phyloP scores from a whole-genome alignment of 2,888 invertebrate genomes.

The Drosophila austrosaltans region DNA sequence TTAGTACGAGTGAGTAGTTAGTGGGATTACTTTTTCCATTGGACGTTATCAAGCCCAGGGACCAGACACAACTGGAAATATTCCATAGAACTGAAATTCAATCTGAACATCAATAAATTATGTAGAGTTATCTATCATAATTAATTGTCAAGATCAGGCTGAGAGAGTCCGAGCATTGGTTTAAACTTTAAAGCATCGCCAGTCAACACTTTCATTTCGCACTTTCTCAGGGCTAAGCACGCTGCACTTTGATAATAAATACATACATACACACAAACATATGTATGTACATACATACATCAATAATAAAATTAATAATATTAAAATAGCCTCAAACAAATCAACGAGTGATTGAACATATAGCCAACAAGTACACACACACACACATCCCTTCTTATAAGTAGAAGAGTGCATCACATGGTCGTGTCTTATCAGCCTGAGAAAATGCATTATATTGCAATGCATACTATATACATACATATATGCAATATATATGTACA shows the following conservation, averaged over 20 bases:
- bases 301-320: conserved; percentile 38
- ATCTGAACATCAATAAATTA: conserved; percentile 47
- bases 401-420: conserved; percentile 25
- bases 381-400: not conserved
- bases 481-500: not conserved
- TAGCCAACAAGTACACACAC: conserved; percentile 16
- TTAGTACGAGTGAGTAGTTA: not conserved
- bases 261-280: not conserved
- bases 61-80: conserved; percentile 59
- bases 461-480: not conserved
- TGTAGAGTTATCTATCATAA: conserved; percentile 56
- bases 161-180: not conserved
- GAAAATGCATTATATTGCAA: conserved; percentile 49
- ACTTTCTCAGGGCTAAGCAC: conserved; percentile 65
- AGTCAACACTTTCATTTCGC: conserved; percentile 64
- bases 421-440: conserved; percentile 65
- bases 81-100: conserved; percentile 54
- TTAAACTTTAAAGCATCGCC: not conserved
- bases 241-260: conserved; percentile 37
- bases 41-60: conserved; percentile 28
- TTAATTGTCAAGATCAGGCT: conserved; percentile 51
- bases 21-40: conserved; percentile 2
- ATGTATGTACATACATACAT: no score
- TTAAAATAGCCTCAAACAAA: conserved; percentile 54
- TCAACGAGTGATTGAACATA: conserved; percentile 51